These are phyloP conservation scores for Iphiclides podalirius DNA, from an alignment of 2,888 invertebrate species.

Conservation along the genomic window DNA sequence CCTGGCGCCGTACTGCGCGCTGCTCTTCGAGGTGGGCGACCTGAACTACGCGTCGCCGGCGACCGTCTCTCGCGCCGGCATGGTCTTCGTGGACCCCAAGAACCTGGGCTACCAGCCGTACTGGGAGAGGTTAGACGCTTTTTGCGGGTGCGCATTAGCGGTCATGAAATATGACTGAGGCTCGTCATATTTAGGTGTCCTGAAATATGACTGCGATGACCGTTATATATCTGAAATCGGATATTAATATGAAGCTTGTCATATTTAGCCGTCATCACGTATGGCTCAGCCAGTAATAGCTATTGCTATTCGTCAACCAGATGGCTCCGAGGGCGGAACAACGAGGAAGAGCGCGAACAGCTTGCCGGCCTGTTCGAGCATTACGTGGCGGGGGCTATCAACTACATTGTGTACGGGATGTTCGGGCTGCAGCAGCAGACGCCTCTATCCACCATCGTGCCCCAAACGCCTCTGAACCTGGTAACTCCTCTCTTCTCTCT, in stretches of 20 bases:
- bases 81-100: constrained; percentile 96
- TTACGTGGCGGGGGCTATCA: constrained; percentile 86
- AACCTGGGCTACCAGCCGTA: constrained; percentile 92
- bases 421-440: constrained; percentile 85
- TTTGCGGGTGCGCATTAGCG: too few relatives aligned
- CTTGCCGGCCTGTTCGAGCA: constrained; percentile 84
- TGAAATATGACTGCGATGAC: too few relatives aligned
- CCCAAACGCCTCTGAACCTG: constrained; percentile 93
- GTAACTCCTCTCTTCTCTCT: constrained; percentile 68
- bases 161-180: too few relatives aligned
- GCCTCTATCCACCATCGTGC: constrained; percentile 89
- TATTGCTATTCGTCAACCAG: constrained; percentile 49
- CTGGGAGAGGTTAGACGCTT: constrained; percentile 84
- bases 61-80: constrained; percentile 94
- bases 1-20: constrained; percentile 88
- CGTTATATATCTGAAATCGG: too few relatives aligned
- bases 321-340: constrained; percentile 84
- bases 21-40: constrained; percentile 95
- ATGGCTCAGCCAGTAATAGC: too few relatives aligned
- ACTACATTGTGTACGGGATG: constrained; percentile 86
- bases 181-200: too few relatives aligned
- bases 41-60: constrained; percentile 95
- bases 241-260: too few relatives aligned
- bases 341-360: constrained; percentile 72
- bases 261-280: too few relatives aligned